phyloP scores from a whole-genome alignment of 2,113 vertebrate species.

The Eubucco bourcierii region DNA sequence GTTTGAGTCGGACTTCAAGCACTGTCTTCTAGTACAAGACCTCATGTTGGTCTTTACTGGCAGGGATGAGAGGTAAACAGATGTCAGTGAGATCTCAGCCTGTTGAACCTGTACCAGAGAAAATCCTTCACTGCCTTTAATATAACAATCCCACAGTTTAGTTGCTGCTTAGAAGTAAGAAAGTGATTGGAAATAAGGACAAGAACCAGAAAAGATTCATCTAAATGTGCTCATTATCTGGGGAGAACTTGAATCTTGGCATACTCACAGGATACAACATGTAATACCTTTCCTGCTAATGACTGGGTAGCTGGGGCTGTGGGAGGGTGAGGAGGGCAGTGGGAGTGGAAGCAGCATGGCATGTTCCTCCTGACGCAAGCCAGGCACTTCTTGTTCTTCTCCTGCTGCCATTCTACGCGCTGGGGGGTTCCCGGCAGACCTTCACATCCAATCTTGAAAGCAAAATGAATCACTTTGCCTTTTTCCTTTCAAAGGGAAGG shows the following conservation, averaged over 20 bases:
- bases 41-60: background rate
- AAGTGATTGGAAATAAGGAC: background rate
- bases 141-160: background rate
- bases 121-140: background rate
- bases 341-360: background rate
- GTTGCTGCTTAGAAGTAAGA: background rate
- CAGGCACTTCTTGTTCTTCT: constrained; percentile 1
- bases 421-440: background rate
- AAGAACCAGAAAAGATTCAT: background rate
- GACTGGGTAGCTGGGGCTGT: background rate
- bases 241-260: background rate
- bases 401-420: background rate
- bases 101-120: background rate
- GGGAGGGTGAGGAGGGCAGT: background rate
- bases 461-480: background rate
- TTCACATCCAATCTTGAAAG: background rate
- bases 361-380: background rate
- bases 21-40: background rate
- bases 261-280: background rate
- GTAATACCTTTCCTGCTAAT: background rate
- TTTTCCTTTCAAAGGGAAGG: background rate
- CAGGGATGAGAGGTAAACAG: background rate
- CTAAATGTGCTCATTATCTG: background rate
- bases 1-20: background rate
- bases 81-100: background rate